These are phyloP conservation scores for Eclectus roratus DNA, from an alignment of 2,113 vertebrate species.

Conservation along the genomic window DNA sequence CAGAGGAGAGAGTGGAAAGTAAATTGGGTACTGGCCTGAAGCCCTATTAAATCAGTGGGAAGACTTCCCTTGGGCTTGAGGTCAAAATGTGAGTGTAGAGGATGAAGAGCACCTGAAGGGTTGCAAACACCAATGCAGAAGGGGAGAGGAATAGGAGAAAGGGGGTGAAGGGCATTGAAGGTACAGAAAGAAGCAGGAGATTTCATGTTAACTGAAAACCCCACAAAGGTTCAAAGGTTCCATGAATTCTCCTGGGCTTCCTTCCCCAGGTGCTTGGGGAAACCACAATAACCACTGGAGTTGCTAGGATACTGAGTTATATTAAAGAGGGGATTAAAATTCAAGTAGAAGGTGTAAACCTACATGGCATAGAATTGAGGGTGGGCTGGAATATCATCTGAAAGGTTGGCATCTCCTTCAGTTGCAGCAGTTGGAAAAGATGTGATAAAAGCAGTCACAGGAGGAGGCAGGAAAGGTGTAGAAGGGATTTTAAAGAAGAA, in stretches of 20 bases:
- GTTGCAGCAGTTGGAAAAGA: background rate
- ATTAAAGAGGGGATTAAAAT: conserved; percentile 20
- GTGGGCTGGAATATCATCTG: background rate
- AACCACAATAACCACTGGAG: background rate
- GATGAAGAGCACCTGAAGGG: background rate
- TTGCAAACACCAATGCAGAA: background rate
- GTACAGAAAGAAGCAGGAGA: background rate
- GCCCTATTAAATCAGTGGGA: background rate
- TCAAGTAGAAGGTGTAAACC: background rate
- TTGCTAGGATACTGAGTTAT: background rate
- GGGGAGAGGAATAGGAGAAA: background rate
- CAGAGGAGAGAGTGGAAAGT: background rate
- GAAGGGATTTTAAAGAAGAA: background rate
- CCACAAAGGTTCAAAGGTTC: background rate
- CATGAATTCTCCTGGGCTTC: background rate
- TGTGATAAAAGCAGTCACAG: background rate
- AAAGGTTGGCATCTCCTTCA: background rate
- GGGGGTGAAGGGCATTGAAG: background rate
- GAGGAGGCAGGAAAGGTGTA: background rate
- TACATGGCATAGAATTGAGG: background rate
- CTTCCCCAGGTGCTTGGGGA: background rate
- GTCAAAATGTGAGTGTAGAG: background rate
- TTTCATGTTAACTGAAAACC: background rate
- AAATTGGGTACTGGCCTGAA: background rate
- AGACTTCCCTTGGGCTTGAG: background rate